A percentile compares a stretch with the other conserved stretches of the same genome.
These are phyloP conservation scores for Coilia nasus DNA, from an alignment of 2,797 vertebrate species.

Conservation along the genomic window DNA sequence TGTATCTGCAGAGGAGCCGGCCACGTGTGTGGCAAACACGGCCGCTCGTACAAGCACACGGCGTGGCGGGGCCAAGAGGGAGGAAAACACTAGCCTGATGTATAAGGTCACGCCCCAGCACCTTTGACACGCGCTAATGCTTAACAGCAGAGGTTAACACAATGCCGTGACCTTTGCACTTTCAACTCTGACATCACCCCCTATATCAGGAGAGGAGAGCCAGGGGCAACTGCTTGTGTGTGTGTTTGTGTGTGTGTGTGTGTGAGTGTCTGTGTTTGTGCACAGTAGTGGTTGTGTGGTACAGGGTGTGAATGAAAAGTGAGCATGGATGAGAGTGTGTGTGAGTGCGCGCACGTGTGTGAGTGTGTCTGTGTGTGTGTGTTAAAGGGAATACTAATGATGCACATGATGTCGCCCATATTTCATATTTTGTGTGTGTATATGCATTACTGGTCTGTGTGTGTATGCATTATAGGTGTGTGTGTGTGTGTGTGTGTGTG, in stretches of 20 bases:
- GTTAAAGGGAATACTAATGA: no score
- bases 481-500: background rate
- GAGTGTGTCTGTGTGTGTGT: background rate
- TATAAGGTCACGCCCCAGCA: slow-evolving; percentile 53
- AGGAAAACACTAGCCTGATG: slow-evolving; percentile 42
- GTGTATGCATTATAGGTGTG: no score
- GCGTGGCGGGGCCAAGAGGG: background rate
- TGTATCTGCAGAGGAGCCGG: no score
- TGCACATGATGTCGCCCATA: no score
- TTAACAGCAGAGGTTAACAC: slow-evolving; percentile 21
- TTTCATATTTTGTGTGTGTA: no score
- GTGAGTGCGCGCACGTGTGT: background rate
- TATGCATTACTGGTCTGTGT: no score
- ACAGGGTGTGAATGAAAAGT: background rate
- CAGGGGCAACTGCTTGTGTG: background rate
- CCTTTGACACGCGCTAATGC: slow-evolving; percentile 39
- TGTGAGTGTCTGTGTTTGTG: slow-evolving; percentile 1
- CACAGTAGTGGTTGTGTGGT: background rate
- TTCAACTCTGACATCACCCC: background rate
- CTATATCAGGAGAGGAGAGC: background rate
- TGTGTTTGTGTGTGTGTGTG: background rate
- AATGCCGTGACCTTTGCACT: background rate
- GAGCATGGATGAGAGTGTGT: background rate
- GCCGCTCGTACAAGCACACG: no score
- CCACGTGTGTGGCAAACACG: no score